These are phyloP conservation scores for Machimus atricapillus DNA, from an alignment of 2,888 invertebrate genomes.

Conservation along the genomic window DNA sequence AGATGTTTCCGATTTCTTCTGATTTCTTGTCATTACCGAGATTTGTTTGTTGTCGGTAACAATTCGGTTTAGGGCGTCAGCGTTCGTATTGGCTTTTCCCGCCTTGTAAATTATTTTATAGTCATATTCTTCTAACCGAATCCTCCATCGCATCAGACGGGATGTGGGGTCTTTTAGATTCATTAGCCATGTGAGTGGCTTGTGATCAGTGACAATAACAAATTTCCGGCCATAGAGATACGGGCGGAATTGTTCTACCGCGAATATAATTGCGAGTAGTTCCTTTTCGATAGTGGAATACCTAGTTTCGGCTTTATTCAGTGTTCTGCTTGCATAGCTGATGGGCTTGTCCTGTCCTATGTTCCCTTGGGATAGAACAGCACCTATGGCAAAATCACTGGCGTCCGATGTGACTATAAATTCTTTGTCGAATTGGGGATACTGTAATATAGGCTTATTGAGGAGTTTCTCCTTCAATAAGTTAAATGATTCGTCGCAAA, in stretches of 20 bases:
- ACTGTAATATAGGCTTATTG: conserved; percentile 31
- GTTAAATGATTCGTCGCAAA: not conserved
- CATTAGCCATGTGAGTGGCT: not conserved
- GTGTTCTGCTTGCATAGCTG: conserved; percentile 42
- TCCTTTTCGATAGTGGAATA: conserved; percentile 37
- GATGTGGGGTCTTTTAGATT: not conserved
- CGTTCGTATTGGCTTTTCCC: not conserved
- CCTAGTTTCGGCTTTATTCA: conserved; percentile 39
- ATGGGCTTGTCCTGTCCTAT: conserved; percentile 38
- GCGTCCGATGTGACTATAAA: conserved; percentile 43
- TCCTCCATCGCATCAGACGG: not conserved
- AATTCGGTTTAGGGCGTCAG: not conserved
- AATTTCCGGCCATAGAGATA: conserved; percentile 41
- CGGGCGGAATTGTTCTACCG: conserved; percentile 32
- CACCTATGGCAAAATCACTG: conserved; percentile 27
- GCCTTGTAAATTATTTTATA: not conserved
- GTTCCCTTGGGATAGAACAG: not conserved
- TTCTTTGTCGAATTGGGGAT: conserved; percentile 30
- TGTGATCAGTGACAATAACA: not conserved
- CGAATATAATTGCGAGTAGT: conserved; percentile 42
- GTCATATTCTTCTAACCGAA: not conserved
- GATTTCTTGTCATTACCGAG: not conserved
- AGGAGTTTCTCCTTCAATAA: not conserved
- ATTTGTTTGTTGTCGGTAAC: not conserved
- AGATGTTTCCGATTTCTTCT: not conserved